phyloP scores from a whole-genome alignment of 2,113 vertebrate species.

The Nyctibius bracteatus region DNA sequence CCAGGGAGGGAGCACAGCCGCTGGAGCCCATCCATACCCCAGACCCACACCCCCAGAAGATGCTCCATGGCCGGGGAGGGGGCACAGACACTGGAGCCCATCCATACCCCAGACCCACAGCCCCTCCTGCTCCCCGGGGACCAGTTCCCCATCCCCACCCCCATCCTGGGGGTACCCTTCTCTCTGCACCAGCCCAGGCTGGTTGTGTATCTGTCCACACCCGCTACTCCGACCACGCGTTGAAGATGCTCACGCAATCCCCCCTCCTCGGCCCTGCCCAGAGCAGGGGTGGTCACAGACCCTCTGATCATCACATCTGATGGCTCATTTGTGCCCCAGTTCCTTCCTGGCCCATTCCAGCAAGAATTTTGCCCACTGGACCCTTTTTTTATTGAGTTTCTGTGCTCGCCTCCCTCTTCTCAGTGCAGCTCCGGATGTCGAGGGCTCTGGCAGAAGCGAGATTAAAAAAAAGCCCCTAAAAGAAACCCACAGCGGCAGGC shows the following conservation, averaged over 20 bases:
- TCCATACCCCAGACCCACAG: no score
- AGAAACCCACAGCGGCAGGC: fast-evolving
- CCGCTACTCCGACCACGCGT: fast-evolving
- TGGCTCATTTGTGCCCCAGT: no score
- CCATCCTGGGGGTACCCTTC: no score
- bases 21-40: background rate
- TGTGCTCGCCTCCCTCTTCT: fast-evolving
- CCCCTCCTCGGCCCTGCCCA: background rate
- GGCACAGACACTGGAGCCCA: no score
- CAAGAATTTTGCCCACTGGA: fast-evolving
- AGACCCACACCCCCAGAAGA: background rate
- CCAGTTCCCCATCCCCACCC: fast-evolving
- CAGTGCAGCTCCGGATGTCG: background rate
- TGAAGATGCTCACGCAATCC: background rate
- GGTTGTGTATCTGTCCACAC: background rate
- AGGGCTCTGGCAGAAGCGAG: background rate
- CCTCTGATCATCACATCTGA: fast-evolving
- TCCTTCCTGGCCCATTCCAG: background rate
- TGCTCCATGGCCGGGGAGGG: no score
- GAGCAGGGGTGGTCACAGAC: background rate
- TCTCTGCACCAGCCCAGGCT: background rate
- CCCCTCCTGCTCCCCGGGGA: no score
- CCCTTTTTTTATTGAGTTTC: background rate
- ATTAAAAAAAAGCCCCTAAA: background rate
- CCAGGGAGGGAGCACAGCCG: no score